Conservation (phyloP, 2,113 vertebrate genomes). For the Emydura subglobosa region DNA sequence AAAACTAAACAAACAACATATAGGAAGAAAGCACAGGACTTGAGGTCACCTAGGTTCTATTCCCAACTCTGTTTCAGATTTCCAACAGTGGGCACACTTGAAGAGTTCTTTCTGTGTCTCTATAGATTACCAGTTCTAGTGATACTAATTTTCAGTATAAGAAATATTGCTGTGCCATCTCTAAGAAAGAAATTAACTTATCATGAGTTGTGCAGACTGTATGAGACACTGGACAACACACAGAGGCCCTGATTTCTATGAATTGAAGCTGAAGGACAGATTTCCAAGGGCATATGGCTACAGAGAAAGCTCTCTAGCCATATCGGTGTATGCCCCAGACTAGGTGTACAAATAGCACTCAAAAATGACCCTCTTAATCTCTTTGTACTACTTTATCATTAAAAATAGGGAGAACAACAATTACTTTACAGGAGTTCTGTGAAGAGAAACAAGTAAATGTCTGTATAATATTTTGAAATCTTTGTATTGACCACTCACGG, state of each 20-base stretch:
- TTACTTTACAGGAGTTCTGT: not conserved
- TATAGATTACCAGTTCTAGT: not conserved
- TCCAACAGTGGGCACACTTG: not conserved
- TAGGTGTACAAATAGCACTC: not conserved
- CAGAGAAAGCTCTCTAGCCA: not conserved
- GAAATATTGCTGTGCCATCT: not conserved
- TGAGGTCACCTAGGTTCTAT: not conserved
- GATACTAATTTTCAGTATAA: not conserved
- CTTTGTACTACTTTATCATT: not conserved
- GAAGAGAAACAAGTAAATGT: not conserved
- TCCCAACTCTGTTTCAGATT: not conserved
- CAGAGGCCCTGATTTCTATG: not conserved
- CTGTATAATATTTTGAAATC: accelerated
- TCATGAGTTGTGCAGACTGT: not conserved
- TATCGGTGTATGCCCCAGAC: too few species aligned
- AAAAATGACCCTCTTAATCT: not conserved
- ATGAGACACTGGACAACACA: not conserved
- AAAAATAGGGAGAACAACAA: not conserved
- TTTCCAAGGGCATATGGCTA: not conserved
- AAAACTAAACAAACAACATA: not conserved
- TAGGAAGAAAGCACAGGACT: not conserved
- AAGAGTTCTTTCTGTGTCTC: not conserved
- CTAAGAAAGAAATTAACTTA: not conserved
- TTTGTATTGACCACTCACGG: not conserved
- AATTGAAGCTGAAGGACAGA: not conserved